Base-by-base conservation (phyloP, 2,888 invertebrate genomes). In the Drosophila demipolita region DNA sequence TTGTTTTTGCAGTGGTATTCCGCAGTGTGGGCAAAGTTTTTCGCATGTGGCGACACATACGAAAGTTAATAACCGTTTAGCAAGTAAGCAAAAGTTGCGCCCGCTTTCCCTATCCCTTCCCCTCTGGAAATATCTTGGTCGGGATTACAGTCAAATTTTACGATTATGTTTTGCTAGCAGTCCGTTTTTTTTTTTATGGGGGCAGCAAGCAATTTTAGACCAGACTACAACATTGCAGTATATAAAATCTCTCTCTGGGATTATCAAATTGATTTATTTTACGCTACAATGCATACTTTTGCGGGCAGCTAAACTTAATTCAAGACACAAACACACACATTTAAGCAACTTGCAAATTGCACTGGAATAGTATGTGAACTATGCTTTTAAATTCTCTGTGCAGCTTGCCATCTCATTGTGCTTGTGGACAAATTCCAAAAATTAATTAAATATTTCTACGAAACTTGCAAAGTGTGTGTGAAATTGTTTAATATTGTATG, bases 61-160 rank as follows among this genome's bases (percentile, higher is more conserved):
- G 73, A 89, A 87, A 86, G 84, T 86, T 89, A 86, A 86, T 86
- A 87, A 87, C 84, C 85, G 85, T 89, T 86, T 86, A 84, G 88
- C 84, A 66, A 71, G 73, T 80, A 74, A 79, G 63, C 74, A 68
- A 75, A 75, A 78, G 73, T 75, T 68, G 40, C 76, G 35, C 52
- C 36, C 53, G 20, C 15, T 45, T 15, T 23, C 15, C 12, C 0
- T 4, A 2, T 17, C 6, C 3, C 6, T n/a, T 0, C 15, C 0
- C 1, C n/a, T 1, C 17, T 17, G 26, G 38, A 67, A 75, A 77
- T 75, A 73, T 61, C 58, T 75, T 74, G 29, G 65, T 58, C 61
- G 70, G 64, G 80, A 76, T 82, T 80, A 73, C 67, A 68, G 60
- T 70, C 55, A 73, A 77, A 77, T 77, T 77, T 79, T 66, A 79